A percentile compares a stretch with the other conserved stretches of the same genome.
phyloP scores from a whole-genome alignment of 2,113 vertebrate genomes.

The pig (Sus scrofa) region T2T-Sscrofa CM000830.6:11278501-11279000 shows the following conservation, averaged over 20 bases:
- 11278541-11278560: too few species aligned
- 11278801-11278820: not conserved
- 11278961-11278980: not conserved
- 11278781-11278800: not conserved
- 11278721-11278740: not conserved
- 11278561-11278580: too few species aligned
- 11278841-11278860: not conserved
- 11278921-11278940: not conserved
- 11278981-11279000: not conserved
- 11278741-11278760: not conserved
- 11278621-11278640: too few species aligned
- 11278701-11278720: too few species aligned
- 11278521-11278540: too few species aligned
- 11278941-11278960: slow-evolving; percentile 14
- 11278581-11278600: too few species aligned
- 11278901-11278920: not conserved
- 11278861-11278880: not conserved
- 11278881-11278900: not conserved
- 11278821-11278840: not conserved
- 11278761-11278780: not conserved
- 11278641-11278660: too few species aligned
- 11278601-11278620: too few species aligned
- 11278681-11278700: too few species aligned
- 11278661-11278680: too few species aligned
- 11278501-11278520: too few species aligned